Evolutionary conservation across 2,113 vertebrate genomes (phyloP).

Genomic region (Gymnobelideus leadbeateri): DNA sequence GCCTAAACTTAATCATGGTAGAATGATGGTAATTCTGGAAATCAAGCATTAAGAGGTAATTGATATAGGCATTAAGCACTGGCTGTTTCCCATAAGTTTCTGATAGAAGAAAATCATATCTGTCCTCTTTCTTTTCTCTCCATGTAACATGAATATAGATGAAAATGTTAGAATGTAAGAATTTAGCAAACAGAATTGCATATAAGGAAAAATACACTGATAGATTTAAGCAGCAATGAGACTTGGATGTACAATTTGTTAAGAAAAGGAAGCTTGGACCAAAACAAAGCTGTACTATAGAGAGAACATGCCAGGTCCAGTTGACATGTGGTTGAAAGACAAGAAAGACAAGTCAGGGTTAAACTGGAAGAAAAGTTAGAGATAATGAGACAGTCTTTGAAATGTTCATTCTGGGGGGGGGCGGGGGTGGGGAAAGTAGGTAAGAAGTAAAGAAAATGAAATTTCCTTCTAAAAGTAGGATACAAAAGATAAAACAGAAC

Average conservation of each 20-base stretch:
- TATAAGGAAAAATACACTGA: not conserved
- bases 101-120: not conserved
- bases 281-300: fast-evolving
- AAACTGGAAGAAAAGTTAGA: not conserved
- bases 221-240: not conserved
- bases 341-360: not conserved
- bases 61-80: not conserved
- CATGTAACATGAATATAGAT: not conserved
- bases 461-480: not conserved
- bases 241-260: not conserved
- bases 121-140: not conserved
- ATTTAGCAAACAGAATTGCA: not conserved
- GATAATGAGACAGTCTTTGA: not conserved
- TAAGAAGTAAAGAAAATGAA: not conserved
- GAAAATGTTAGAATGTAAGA: not conserved
- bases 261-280: not conserved
- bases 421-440: not conserved
- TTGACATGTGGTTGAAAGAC: not conserved
- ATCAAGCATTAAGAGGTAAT: not conserved
- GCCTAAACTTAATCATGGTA: not conserved
- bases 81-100: not conserved
- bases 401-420: not conserved
- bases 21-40: not conserved
- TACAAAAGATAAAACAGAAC: not conserved
- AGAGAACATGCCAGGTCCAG: fast-evolving